Evolutionary conservation across 2,113 vertebrate genomes (phyloP).

Genomic region (Microtus montanus): DNA sequence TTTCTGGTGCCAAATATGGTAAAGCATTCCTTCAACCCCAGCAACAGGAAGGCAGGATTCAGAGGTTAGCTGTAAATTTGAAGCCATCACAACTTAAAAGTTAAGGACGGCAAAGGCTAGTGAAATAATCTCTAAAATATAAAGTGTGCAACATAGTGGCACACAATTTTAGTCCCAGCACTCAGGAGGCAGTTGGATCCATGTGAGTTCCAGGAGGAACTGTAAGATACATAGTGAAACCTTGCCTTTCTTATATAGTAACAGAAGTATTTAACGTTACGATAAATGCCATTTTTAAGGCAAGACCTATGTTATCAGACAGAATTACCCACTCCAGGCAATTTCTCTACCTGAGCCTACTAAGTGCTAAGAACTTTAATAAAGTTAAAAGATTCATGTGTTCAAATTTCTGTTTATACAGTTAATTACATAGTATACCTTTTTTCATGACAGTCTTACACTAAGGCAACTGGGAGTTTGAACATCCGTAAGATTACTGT

Average conservation of each 20-base stretch:
- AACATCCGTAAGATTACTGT: neutral
- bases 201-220: neutral
- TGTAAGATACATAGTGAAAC: neutral
- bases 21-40: too few relatives aligned
- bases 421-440: neutral
- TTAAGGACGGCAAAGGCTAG: neutral
- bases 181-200: neutral
- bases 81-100: too few relatives aligned
- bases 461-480: neutral
- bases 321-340: neutral
- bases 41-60: too few relatives aligned
- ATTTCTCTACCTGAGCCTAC: neutral
- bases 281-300: neutral
- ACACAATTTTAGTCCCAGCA: neutral
- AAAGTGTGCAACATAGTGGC: neutral
- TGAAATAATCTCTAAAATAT: neutral
- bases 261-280: neutral
- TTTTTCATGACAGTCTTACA: neutral
- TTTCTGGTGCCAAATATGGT: too few relatives aligned
- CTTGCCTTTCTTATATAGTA: neutral
- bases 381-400: neutral
- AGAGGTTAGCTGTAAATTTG: too few relatives aligned
- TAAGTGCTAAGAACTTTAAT: neutral
- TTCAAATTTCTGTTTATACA: neutral
- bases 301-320: neutral